Percentiles rank a stretch among this genome's conserved stretches.
Conservation (phyloP, 2,888 invertebrate genomes). For the Augiades crinisus region DNA sequence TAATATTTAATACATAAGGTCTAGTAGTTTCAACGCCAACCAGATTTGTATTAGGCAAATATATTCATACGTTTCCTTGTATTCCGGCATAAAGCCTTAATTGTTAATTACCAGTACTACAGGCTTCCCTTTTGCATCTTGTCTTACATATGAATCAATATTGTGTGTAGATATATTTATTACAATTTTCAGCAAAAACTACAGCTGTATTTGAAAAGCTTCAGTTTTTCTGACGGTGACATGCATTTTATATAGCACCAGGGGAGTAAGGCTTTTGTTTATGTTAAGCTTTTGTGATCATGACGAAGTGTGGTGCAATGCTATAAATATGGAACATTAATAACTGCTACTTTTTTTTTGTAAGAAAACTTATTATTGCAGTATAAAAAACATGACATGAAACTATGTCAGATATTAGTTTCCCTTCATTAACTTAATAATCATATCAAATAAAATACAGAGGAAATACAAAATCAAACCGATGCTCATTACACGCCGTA, state of each 20-base stretch:
- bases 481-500: slow-evolving; percentile 22
- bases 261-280: too few relatives aligned
- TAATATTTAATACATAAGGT: too few relatives aligned
- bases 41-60: slow-evolving; percentile 3
- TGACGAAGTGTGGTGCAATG: too few relatives aligned
- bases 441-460: slow-evolving; percentile 8
- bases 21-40: neutral
- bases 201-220: neutral
- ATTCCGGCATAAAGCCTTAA: slow-evolving; percentile 4
- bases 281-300: too few relatives aligned
- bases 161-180: slow-evolving; percentile 2
- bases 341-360: too few relatives aligned
- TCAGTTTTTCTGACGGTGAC: too few relatives aligned
- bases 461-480: slow-evolving; percentile 12
- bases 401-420: slow-evolving; percentile 1
- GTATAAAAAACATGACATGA: too few relatives aligned
- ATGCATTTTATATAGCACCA: too few relatives aligned
- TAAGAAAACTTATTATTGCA: too few relatives aligned
- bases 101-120: slow-evolving; percentile 12
- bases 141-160: slow-evolving; percentile 2
- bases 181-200: slow-evolving; percentile 4
- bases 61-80: slow-evolving; percentile 14
- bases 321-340: too few relatives aligned
- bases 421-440: too few relatives aligned
- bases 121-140: slow-evolving; percentile 14